Evolutionary conservation across 2,113 vertebrate species (phyloP), one percentile per base, ranked within the genome.

Genomic region (Notothenia coriiceps): DNA sequence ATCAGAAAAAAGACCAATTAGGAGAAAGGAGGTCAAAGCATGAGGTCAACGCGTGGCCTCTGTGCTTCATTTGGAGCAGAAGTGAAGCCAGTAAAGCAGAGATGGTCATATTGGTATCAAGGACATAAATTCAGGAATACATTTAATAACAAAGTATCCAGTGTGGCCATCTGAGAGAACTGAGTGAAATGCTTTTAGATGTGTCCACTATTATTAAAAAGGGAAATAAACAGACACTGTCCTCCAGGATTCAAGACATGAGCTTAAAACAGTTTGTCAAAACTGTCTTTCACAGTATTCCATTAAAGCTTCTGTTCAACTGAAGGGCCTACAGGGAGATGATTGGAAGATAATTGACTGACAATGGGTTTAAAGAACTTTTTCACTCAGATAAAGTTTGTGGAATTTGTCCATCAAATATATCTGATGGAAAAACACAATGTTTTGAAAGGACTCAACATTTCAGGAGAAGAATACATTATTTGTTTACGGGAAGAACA

Each of bases 1-100:
- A 72, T 75, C 51, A 9, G 17, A 17, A 56, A 49, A 79, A 83
- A 75, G 67, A 79, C 73, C 76, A 90, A 88, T 91, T 85, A 92
- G 76, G 61, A 54, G 65, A 55, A 83, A 56, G 35, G 74, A 29
- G 80, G 78, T 83, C 46, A 57, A 40, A 68, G 56, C 40, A 64
- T 4, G 62, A 60, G 66, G 84, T 77, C 73, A 65, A 0, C 0
- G 7, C 35, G 55, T 62, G 49, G 75, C 70, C 79, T 62, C 1
- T 33, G 44, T 35, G 64, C 67, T 69, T 77, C 51, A 83, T 79
- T 79, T 46, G 40, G 55, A 72, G 22, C 61, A 65, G 68, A 50
- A 57, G 62, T 46, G 77, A 14, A 69, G 79, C 46, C 46, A 57
- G 62, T 46, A 74, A 14, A 69, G 79, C 46, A 15, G 68, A 72